These are phyloP conservation scores for Dendrolimus houi DNA, from an alignment of 2,888 invertebrate genomes.

Conservation along the genomic window DNA sequence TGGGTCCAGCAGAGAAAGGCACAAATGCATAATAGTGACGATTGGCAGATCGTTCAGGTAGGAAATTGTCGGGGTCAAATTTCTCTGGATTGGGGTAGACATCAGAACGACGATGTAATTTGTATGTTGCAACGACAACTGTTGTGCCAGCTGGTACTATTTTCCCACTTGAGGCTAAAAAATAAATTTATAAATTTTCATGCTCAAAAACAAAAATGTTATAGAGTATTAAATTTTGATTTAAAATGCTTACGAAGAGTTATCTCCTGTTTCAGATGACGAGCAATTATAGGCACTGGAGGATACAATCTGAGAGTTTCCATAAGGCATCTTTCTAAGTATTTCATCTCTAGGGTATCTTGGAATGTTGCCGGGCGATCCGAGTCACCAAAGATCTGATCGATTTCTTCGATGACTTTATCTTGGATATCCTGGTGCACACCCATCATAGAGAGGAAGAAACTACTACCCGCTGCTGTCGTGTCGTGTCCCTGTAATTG, in stretches of 20 bases:
- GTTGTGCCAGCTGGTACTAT: constrained; percentile 83
- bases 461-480: constrained; percentile 88
- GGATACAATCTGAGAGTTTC: constrained; percentile 88
- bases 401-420: constrained; percentile 83
- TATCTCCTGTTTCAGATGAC: constrained; percentile 83
- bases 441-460: constrained; percentile 87
- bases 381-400: constrained; percentile 85
- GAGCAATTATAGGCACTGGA: constrained; percentile 86
- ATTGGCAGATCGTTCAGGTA: constrained; percentile 85
- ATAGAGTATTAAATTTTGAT: neutral
- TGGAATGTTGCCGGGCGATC: constrained; percentile 86
- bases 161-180: constrained; percentile 77
- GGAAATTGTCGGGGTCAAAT: constrained; percentile 91
- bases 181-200: neutral
- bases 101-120: constrained; percentile 82
- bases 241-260: constrained; percentile 74
- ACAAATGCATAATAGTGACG: constrained; percentile 89
- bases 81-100: constrained; percentile 85
- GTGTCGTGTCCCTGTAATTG: constrained; percentile 83
- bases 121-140: constrained; percentile 79
- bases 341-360: constrained; percentile 91
- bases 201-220: no score
- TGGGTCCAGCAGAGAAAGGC: constrained; percentile 89
- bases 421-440: constrained; percentile 84
- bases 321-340: constrained; percentile 87